Evolutionary conservation across 2,113 vertebrate genomes (phyloP).

Genomic region (Sarotherodon lohbergeri): DNA sequence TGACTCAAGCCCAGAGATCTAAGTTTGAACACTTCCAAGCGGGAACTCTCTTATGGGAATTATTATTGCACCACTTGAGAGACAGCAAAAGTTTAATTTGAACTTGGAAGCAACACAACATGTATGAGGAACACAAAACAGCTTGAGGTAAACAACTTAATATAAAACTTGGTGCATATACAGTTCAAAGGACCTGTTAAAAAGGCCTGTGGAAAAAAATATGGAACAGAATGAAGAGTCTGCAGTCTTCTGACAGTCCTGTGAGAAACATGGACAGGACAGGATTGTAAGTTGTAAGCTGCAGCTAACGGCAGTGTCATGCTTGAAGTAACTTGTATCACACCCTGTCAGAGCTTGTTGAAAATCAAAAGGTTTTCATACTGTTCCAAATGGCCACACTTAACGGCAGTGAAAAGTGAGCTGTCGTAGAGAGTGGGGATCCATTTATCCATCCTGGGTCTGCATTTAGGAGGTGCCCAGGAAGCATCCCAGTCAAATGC

Average conservation of each 20-base stretch:
- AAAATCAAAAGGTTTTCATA: not conserved
- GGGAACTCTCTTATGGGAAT: slow-evolving; percentile 1
- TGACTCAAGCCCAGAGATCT: not conserved
- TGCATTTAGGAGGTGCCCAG: not conserved
- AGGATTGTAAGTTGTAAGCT: not conserved
- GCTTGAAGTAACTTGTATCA: not conserved
- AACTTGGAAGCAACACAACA: not conserved
- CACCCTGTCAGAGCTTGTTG: not conserved
- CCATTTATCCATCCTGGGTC: not conserved
- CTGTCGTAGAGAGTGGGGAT: not conserved
- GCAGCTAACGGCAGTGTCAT: not conserved
- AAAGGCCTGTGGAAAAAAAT: not conserved
- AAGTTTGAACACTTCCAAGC: not conserved
- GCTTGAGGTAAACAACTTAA: not conserved
- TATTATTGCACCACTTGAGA: not conserved
- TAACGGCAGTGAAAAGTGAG: not conserved
- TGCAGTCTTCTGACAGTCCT: not conserved
- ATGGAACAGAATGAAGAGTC: not conserved
- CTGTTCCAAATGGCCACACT: not conserved
- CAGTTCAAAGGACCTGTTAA: not conserved
- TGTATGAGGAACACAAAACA: not conserved
- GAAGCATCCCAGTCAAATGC: not conserved
- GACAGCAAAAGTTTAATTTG: not conserved
- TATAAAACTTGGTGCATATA: not conserved
- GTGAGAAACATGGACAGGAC: not conserved